These are phyloP conservation scores for Sesamia inferens DNA, from an alignment of 2,888 invertebrate species.

Conservation along the genomic window DNA sequence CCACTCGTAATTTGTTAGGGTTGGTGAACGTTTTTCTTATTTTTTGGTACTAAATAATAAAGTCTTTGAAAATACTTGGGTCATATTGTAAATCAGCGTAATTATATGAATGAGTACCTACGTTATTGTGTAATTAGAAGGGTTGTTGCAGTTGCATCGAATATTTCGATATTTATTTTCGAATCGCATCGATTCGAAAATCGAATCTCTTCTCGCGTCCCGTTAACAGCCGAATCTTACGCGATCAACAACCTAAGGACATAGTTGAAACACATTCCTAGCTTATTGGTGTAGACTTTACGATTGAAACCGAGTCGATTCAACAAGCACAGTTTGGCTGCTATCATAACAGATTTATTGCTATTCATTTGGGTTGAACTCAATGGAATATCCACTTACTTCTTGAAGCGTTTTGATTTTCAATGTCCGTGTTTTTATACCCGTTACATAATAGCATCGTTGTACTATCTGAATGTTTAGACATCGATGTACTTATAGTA, in stretches of 20 bases:
- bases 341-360: constrained; percentile 75
- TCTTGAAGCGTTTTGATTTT: constrained; percentile 38
- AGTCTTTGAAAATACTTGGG: neutral
- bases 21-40: neutral
- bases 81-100: neutral
- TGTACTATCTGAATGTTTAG: neutral
- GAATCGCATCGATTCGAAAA: constrained; percentile 41
- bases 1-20: neutral
- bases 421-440: neutral
- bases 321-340: constrained; percentile 65
- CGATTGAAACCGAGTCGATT: constrained; percentile 69
- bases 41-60: neutral
- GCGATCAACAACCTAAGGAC: constrained; percentile 78
- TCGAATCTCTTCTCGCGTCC: constrained; percentile 31
- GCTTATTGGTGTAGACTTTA: constrained; percentile 72
- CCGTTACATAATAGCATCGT: neutral
- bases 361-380: constrained; percentile 65
- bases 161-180: constrained; percentile 2
- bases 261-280: constrained; percentile 77
- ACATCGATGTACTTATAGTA: no score
- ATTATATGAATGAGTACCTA: no score
- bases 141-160: neutral
- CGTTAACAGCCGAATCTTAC: constrained; percentile 62
- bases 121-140: no score
- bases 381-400: constrained; percentile 64